Conservation (phyloP, 2,888 invertebrate genomes). For the Limnephilus lunatus region DNA sequence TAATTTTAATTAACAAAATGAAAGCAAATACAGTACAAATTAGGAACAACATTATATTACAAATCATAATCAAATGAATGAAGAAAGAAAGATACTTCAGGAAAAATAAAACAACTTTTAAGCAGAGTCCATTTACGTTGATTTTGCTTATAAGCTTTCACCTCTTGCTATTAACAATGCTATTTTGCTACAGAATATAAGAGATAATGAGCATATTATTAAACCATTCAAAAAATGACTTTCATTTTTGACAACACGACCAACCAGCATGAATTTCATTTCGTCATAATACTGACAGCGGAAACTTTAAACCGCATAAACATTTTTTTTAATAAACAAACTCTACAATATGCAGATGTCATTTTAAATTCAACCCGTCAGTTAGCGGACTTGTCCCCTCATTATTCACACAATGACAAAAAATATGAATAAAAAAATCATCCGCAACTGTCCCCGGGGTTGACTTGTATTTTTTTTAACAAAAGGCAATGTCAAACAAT, state of each 20-base stretch:
- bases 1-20: too few species aligned
- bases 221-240: not conserved
- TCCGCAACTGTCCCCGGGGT: conserved; percentile 61
- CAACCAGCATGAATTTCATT: not conserved
- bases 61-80: not conserved
- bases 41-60: not conserved
- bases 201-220: not conserved
- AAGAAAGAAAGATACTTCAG: not conserved
- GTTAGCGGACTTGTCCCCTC: conserved; percentile 63
- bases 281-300: not conserved
- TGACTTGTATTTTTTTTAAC: conserved; percentile 63
- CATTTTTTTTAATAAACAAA: not conserved
- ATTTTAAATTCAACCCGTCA: conserved; percentile 36
- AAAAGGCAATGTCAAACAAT: conserved; percentile 61
- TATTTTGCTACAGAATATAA: not conserved
- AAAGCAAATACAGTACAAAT: too few species aligned
- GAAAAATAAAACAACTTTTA: not conserved
- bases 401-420: conserved; percentile 59
- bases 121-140: not conserved
- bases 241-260: not conserved
- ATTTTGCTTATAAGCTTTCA: not conserved
- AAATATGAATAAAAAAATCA: conserved; percentile 53
- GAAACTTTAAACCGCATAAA: not conserved
- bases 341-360: conserved; percentile 60
- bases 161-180: not conserved